These are phyloP conservation scores for Pteronura brasiliensis DNA, from an alignment of 2,113 vertebrate genomes.

Conservation along the genomic window DNA sequence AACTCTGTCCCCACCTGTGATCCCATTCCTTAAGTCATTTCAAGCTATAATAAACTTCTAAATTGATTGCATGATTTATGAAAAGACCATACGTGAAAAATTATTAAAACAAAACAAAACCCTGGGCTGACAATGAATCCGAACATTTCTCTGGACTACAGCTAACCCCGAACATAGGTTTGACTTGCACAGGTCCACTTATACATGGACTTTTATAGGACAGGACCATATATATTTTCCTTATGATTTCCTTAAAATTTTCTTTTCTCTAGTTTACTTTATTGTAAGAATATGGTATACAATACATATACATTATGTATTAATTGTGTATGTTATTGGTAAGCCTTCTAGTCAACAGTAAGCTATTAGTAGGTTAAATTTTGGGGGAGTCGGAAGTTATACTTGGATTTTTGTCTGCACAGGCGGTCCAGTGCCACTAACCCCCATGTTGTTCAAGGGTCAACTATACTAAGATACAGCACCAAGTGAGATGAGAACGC, in stretches of 20 bases:
- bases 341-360: background rate
- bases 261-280: background rate
- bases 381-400: background rate
- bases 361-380: background rate
- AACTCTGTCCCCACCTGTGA: background rate
- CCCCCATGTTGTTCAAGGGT: background rate
- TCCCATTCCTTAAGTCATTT: background rate
- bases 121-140: background rate
- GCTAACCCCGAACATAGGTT: background rate
- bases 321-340: background rate
- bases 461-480: background rate
- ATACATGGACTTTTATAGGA: background rate
- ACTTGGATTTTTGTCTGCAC: background rate
- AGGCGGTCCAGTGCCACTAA: background rate
- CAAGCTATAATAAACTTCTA: background rate
- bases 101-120: constrained; percentile 34
- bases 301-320: background rate
- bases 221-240: background rate
- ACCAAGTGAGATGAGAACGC: background rate
- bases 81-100: background rate
- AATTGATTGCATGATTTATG: background rate
- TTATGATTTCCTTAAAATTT: background rate
- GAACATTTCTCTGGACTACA: background rate
- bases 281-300: background rate
- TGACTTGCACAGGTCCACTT: background rate